Base-by-base conservation (phyloP, 2,113 vertebrate genomes). In the Astatotilapia flaviijosephi region DNA sequence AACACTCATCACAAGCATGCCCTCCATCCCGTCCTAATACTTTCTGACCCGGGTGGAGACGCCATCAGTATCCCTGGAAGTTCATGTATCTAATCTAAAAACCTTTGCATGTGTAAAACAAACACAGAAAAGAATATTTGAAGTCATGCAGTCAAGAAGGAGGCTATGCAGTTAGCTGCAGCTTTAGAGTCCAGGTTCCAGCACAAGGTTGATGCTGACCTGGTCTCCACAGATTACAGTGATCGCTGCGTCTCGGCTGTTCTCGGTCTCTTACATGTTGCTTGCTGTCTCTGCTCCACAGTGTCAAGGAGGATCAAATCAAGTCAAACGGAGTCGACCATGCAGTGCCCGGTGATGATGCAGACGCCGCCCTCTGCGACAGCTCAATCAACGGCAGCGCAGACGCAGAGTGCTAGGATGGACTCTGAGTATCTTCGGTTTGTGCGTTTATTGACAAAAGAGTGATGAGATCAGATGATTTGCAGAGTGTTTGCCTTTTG, bases 401-500 rank as follows among this genome's bases (percentile, higher is more conserved):
- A 5, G 93, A 93, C 19, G 88, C 94, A 2, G 95, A 96, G 80
- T 95, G 95, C 91, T 95, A 95, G 79, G 86, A 51, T 4, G 87
- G 79, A 73, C 53, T 58, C 75, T 9, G n/a, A 86, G 68, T 83
- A 65, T 82, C 88, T 55, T 17, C 12, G 13, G 54, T 82, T 51
- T 7, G 19, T 56, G 85, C 23, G 3, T 45, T 80, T 13, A 70
- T 17, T 81, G 26, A 83, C n/a, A 9, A 53, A 42, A 31, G 23
- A 47, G 21, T 5, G 68, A 84, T 26, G 19, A 19, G n/a, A 83
- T 80, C 82, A 54, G 65, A 26, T 12, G 56, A 54, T 56, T 40
- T 51, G 40, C 31, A 55, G 82, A 77, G 79, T n/a, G 3, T 91
- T 84, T 42, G 73, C 54, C 54, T 87, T 83, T 85, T 82, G 45